phyloP scores from a whole-genome alignment of 2,888 invertebrate species.

The Sepiola atlantica region DNA sequence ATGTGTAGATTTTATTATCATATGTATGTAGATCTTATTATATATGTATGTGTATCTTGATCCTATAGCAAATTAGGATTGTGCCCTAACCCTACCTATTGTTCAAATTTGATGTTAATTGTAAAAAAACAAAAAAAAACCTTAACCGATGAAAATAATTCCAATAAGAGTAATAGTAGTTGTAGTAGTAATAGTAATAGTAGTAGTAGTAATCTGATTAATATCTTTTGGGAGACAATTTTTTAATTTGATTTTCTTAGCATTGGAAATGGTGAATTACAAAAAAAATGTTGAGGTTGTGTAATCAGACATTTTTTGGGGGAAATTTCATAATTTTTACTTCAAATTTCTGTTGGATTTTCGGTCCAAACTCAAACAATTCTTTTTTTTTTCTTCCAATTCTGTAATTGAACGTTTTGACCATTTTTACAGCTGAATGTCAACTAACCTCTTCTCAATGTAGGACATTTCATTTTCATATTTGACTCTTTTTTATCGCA shows the following conservation, averaged over 20 bases:
- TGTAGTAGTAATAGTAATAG: not conserved
- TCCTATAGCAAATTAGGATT: not conserved
- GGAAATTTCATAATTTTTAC: not conserved
- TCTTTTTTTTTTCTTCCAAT: not conserved
- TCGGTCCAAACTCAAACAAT: not conserved
- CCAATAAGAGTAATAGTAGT: not conserved
- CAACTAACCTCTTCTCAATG: not conserved
- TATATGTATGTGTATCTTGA: not conserved
- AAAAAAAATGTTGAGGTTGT: not conserved
- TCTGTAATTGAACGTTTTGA: not conserved
- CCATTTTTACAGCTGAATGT: not conserved
- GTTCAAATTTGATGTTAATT: not conserved
- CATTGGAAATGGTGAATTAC: not conserved
- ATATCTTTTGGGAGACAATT: not conserved
- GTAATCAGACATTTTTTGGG: not conserved
- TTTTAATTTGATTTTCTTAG: not conserved
- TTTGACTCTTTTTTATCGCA: not conserved
- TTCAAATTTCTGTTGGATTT: not conserved
- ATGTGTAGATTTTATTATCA: not conserved
- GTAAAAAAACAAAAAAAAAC: not conserved
- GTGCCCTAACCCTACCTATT: not conserved
- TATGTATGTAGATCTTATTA: not conserved
- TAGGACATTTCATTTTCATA: not conserved
- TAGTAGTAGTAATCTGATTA: not conserved
- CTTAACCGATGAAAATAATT: slow-evolving; percentile 3